These are phyloP conservation scores for Pelvicachromis taeniatus DNA, from an alignment of 2,113 vertebrate genomes.

Conservation along the genomic window DNA sequence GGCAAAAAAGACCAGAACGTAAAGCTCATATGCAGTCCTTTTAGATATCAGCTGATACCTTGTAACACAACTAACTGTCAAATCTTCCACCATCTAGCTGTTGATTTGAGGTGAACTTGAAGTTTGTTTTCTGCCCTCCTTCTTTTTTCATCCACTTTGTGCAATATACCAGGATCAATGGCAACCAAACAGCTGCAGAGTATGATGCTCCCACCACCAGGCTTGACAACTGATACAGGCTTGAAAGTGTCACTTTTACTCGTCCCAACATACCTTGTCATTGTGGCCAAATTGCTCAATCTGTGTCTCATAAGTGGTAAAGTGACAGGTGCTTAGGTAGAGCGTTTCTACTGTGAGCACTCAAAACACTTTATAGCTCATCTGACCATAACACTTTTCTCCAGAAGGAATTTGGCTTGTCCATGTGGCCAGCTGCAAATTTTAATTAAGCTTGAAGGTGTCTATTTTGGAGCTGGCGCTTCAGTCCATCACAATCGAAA, in stretches of 20 bases:
- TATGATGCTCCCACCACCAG: not conserved
- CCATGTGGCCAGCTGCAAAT: not conserved
- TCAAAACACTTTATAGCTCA: not conserved
- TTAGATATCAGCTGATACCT: not conserved
- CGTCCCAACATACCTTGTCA: rapidly evolving
- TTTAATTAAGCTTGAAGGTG: not conserved
- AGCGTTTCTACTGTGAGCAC: not conserved
- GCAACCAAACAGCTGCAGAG: not conserved
- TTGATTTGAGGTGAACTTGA: not conserved
- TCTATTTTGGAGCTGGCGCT: not conserved
- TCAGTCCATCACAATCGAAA: not conserved
- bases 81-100: not conserved
- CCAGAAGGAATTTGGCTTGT: not conserved
- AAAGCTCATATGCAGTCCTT: not conserved
- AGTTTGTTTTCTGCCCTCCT: not conserved
- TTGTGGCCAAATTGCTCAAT: not conserved
- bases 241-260: not conserved
- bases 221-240: not conserved
- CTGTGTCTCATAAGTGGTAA: not conserved
- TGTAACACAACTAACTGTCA: not conserved
- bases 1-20: not conserved
- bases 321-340: not conserved
- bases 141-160: not conserved
- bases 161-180: not conserved
- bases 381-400: not conserved